Base-by-base conservation (phyloP, 2,888 invertebrate genomes). In the Drosophila basisetae region DNA sequence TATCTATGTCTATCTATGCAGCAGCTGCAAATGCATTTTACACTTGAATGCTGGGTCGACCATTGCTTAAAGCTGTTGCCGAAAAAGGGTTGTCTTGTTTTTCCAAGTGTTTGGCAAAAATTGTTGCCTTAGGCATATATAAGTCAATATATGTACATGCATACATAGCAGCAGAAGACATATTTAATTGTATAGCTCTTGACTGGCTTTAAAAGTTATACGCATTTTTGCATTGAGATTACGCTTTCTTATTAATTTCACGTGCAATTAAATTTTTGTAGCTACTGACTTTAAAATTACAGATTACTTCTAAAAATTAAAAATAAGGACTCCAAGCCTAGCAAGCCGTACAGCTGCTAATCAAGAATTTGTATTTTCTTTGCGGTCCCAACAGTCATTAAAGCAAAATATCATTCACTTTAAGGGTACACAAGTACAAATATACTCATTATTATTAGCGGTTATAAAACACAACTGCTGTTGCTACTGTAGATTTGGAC, bases 21-120 rank as follows among this genome's bases (percentile, higher is more conserved):
- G 59, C 56, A 66, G 68, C 71, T 68, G 78, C 37, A 81, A 75
- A 72, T 81, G 74, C 65, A 81, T 71, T 80, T 80, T 67, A 65
- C 74, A 63, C 74, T 72, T 80, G 78, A 71, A 67, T 66, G 52
- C 47, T 54, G 68, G 69, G 62, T 63, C 43, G 41, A 47, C 56
- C 60, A 53, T 67, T 60, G 76, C 73, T 66, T 54, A 58, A 73
- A 78, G 80, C 67, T 70, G 28, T 66, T 62, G 64, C 49, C 56
- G 31, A 58, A 68, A 68, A 64, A 65, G 39, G 68, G 54, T 78
- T 71, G 61, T 69, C 63, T 62, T 47, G 62, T 55, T 50, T 64
- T 54, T 56, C 13, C 43, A 67, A 68, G 75, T 59, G 76, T 59
- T 58, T 39, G 31, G 13, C 11, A 52, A 47, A 47, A 62, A 37